These are phyloP conservation scores for Acrocyrtus sp. DNA, from an alignment of 2,888 invertebrate species.

Conservation along the genomic window DNA sequence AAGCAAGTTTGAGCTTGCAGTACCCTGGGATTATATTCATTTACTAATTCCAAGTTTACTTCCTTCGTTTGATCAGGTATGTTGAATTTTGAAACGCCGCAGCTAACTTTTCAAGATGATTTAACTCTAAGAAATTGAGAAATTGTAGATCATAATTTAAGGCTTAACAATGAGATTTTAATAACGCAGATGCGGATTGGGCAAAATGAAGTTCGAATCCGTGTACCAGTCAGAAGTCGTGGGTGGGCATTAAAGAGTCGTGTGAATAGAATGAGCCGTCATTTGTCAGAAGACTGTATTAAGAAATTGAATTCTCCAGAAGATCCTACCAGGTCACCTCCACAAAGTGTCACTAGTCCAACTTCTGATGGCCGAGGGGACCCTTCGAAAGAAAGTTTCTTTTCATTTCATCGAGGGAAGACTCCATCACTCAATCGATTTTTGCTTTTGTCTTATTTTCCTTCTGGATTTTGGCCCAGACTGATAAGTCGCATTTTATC, in stretches of 20 bases:
- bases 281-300: slow-evolving; percentile 59
- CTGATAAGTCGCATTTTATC: slow-evolving; percentile 86
- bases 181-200: slow-evolving; percentile 54
- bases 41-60: slow-evolving; percentile 89
- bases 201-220: slow-evolving; percentile 61
- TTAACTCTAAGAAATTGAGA: neutral
- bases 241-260: slow-evolving; percentile 72
- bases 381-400: slow-evolving; percentile 32
- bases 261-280: slow-evolving; percentile 57
- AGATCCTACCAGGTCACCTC: slow-evolving; percentile 9
- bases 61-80: slow-evolving; percentile 80
- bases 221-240: slow-evolving; percentile 74
- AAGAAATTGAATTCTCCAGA: slow-evolving; percentile 43
- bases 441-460: slow-evolving; percentile 95
- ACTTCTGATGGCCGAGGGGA: slow-evolving; percentile 13
- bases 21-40: slow-evolving; percentile 94
- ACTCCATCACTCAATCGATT: slow-evolving; percentile 69
- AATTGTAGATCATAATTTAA: neutral
- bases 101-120: slow-evolving; percentile 53
- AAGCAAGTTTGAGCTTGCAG: slow-evolving; percentile 96
- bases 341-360: slow-evolving; percentile 10
- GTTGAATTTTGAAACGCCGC: neutral
- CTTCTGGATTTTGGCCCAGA: slow-evolving; percentile 97
- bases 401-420: slow-evolving; percentile 48
- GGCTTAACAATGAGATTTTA: slow-evolving; percentile 1